Conservation (phyloP, 2,797 vertebrate species). For the Artibeus jamaicensis region DNA sequence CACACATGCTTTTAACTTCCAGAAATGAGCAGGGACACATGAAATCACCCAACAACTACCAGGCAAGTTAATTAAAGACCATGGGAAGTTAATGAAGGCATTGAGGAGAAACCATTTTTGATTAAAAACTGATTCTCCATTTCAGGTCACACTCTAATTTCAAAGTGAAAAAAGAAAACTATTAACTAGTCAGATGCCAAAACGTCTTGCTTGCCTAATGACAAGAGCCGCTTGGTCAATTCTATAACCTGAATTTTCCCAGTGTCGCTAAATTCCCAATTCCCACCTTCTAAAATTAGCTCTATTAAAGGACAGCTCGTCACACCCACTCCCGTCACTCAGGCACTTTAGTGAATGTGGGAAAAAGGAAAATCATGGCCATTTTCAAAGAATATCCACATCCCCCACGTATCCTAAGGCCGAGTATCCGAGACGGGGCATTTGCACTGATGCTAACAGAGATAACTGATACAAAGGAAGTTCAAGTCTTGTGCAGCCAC, state of each 20-base stretch:
- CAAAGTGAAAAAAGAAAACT: conserved; percentile 35
- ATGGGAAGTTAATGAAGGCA: conserved; percentile 51
- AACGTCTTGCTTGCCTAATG: neutral
- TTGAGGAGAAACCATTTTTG: conserved; percentile 32
- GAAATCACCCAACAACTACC: conserved; percentile 55
- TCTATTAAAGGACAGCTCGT: neutral
- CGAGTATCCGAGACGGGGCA: neutral
- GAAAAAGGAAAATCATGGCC: neutral
- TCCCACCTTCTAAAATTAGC: neutral
- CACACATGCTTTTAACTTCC: conserved; percentile 62
- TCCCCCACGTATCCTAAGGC: neutral
- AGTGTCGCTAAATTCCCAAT: neutral
- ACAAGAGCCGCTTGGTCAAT: neutral
- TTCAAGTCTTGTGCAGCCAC: neutral
- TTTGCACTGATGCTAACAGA: neutral
- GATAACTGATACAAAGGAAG: neutral
- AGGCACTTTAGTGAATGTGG: neutral
- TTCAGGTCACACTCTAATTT: neutral
- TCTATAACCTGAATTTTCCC: neutral
- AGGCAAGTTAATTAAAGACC: conserved; percentile 58
- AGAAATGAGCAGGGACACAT: conserved; percentile 6
- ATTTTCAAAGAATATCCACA: neutral
- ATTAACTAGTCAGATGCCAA: neutral
- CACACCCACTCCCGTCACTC: neutral
- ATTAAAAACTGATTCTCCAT: conserved; percentile 30